A percentile compares a stretch with the other conserved stretches of the same genome.
These are phyloP conservation scores for Callaeas wilsoni DNA, from an alignment of 2,113 vertebrate species.

Conservation along the genomic window DNA sequence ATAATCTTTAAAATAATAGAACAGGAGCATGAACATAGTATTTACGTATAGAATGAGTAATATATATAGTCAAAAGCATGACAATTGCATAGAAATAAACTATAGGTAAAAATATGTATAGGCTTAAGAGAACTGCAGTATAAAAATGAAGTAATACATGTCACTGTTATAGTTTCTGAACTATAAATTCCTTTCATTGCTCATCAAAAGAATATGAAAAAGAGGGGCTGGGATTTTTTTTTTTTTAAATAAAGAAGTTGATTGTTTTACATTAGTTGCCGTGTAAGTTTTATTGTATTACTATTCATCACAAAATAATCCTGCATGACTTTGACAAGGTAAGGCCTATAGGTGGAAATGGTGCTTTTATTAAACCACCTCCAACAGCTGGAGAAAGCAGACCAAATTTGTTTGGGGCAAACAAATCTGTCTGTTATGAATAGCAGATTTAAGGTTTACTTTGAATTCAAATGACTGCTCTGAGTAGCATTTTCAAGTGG, in stretches of 20 bases:
- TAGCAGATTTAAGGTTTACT: neutral
- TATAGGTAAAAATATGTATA: neutral
- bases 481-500: neutral
- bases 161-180: neutral
- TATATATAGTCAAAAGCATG: neutral
- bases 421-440: neutral
- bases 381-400: neutral
- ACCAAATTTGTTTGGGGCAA: neutral
- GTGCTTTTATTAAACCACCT: neutral
- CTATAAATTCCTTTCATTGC: neutral
- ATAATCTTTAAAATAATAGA: neutral
- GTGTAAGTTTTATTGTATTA: neutral
- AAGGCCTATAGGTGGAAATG: neutral
- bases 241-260: neutral
- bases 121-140: neutral
- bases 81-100: neutral
- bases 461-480: neutral
- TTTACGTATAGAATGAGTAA: neutral
- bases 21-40: neutral
- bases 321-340: fast-evolving
- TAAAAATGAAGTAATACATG: neutral
- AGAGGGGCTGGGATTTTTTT: neutral
- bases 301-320: neutral
- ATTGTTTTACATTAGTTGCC: neutral
- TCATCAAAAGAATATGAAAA: neutral